phyloP scores from a whole-genome alignment of 1,140 invertebrate species.

The Melitaea cinxia region DNA sequence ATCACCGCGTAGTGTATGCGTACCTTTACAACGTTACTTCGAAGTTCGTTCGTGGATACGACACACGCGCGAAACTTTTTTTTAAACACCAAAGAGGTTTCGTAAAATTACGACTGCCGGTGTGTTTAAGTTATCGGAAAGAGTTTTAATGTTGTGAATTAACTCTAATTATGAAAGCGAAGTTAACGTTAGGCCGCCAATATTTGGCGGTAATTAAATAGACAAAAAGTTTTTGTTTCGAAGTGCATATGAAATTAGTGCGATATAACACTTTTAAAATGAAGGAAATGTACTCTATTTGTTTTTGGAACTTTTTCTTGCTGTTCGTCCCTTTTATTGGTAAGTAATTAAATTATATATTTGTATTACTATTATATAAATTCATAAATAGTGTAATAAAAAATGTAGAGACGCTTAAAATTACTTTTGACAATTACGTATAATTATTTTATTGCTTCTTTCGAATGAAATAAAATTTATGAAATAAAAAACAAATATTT shows the following conservation, averaged over 20 bases:
- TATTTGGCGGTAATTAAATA: slow-evolving; percentile 50
- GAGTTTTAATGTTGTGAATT: slow-evolving; percentile 19
- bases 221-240: slow-evolving; percentile 31
- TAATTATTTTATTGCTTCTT: too few species aligned
- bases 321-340: slow-evolving; percentile 36
- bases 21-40: slow-evolving; percentile 61
- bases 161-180: slow-evolving; percentile 40
- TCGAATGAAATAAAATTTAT: too few species aligned
- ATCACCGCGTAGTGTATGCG: slow-evolving; percentile 69
- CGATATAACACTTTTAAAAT: slow-evolving; percentile 34
- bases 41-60: slow-evolving; percentile 52
- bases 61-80: slow-evolving; percentile 44
- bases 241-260: slow-evolving; percentile 31
- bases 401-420: not conserved
- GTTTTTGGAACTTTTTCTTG: slow-evolving; percentile 45
- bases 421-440: not conserved
- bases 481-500: too few species aligned
- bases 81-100: slow-evolving; percentile 18
- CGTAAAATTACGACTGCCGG: slow-evolving; percentile 23
- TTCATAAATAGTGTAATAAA: not conserved
- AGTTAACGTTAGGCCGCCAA: slow-evolving; percentile 44
- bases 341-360: slow-evolving; percentile 28
- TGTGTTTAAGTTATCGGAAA: slow-evolving; percentile 27
- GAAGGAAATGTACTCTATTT: slow-evolving; percentile 39
- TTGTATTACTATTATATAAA: not conserved